Evolutionary conservation across 2,113 vertebrate genomes (phyloP), one percentile per base, ranked within the genome.

Genomic region (Fukomys damarensis): DNA sequence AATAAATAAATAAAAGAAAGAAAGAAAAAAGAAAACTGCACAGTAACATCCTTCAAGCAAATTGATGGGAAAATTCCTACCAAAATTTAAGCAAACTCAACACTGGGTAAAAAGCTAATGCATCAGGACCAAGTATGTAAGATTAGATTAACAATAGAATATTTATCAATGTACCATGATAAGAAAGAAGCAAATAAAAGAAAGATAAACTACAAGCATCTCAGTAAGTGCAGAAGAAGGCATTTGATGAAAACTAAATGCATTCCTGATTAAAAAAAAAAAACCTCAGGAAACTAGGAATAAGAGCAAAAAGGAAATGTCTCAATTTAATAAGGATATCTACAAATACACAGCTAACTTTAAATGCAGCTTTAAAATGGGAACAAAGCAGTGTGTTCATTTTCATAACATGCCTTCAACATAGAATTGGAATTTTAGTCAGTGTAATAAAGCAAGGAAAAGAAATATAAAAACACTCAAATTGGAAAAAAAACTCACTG

Each of bases 361-460:
- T 89, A 93, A 95, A 91, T 43, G 32, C 2, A 63, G 58, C 22
- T 77, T 52, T 89, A 59, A 85, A 30, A 35, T 80, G 84, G 13
- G 12, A 82, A 92, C 35, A 61, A 87, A 80, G 32, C 49, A 89
- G 19, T 13, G 52, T 28, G 16, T 20, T 58, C 38, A n/a, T 9
- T 28, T 13, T n/a, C 24, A 86, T 4, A 8, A n/a, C 2, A n/a
- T 70, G 3, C 77, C 87, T 91, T 61, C 19, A 56, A 12, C 28
- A 80, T 68, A 38, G 3, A 63, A 41, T 35, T 80, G 54, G 61
- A 80, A 83, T 84, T 86, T 94, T n/a, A 80, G 59, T 89, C 41
- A 61, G 26, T 74, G 16, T 41, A 89, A 92, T 58, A 89, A 91
- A 68, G n/a, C 28, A 92, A 83, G 84, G 79, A 70, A 95, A 93